Conservation (phyloP, 2,888 invertebrate species). For the Apamea sordens region DNA sequence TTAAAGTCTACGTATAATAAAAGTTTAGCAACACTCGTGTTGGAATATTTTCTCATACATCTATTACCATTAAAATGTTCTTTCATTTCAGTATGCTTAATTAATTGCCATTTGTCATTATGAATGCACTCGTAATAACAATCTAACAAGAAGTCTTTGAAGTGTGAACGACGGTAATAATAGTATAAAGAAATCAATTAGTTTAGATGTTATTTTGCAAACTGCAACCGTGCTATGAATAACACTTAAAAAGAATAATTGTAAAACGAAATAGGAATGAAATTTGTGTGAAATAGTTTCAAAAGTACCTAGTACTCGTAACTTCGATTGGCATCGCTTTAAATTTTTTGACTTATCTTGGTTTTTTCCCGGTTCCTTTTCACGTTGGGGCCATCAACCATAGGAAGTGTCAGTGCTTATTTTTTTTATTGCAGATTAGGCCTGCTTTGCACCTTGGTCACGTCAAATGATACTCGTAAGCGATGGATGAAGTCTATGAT, state of each 20-base stretch:
- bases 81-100: constrained; percentile 4
- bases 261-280: background rate
- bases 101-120: constrained; percentile 28
- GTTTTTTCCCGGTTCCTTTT: background rate
- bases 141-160: background rate
- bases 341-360: background rate
- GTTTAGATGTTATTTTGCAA: constrained; percentile 7
- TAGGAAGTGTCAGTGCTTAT: background rate
- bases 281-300: background rate
- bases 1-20: background rate
- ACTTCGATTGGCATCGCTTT: background rate
- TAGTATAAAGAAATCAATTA: constrained; percentile 19
- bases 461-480: too few relatives aligned
- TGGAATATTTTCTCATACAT: constrained; percentile 14
- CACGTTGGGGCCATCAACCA: background rate
- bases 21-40: constrained; percentile 16
- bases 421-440: too few relatives aligned
- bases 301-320: background rate
- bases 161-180: background rate
- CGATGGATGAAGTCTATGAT: too few relatives aligned
- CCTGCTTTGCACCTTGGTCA: too few relatives aligned
- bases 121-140: constrained; percentile 10
- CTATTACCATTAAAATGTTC: background rate
- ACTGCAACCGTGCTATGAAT: background rate
- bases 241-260: background rate